Evolutionary conservation across 2,797 vertebrate genomes (phyloP), one percentile per base, ranked within the genome.

Genomic region (Darevskia mixta): DNA sequence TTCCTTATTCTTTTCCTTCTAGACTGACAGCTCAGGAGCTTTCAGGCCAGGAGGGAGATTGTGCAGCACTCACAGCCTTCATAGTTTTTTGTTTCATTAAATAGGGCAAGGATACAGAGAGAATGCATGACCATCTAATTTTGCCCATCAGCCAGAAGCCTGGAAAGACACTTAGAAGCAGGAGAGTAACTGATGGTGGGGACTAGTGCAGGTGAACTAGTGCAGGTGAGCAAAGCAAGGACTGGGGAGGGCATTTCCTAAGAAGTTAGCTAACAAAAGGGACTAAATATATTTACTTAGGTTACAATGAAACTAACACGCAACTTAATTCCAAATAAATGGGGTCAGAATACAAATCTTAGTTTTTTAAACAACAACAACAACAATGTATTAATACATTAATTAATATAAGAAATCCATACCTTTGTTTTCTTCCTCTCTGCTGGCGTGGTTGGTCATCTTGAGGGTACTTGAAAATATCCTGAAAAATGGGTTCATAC

Each of bases 361-460:
- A 76, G 32, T 32, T 8, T 5, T 64, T 13, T 18, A n/a, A n/a
- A n/a, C n/a, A 38, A 13, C 35, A 73, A 73, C n/a, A 73, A 43
- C 18, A 67, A 8, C 35, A 64, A 76, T 1, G 3, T 8, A 77
- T 27, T 32, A 85, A 90, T 72, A 72, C 82, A 55, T 32, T 75
- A 80, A 11, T 20, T 27, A 45, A 69, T 41, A 8, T 13, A 38
- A 92, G 79, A 85, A 93, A 91, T 0, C 0, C 76, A 58, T 94
- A 99, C 98, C 98, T 98, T 94, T 99, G 98, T 85, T 99, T 99
- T 83, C 98, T 97, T 95, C 98, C 98, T 96, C 98, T 98, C 92
- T 98, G 98, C 11, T 97, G 97, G 45, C 98, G 96, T 15, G 98
- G 97, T 3, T 97, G 98, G 69, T 99, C 98, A 76, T 99, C 98